These are phyloP conservation scores for Tinamus guttatus DNA, from an alignment of 2,113 vertebrate genomes.

Conservation along the genomic window DNA sequence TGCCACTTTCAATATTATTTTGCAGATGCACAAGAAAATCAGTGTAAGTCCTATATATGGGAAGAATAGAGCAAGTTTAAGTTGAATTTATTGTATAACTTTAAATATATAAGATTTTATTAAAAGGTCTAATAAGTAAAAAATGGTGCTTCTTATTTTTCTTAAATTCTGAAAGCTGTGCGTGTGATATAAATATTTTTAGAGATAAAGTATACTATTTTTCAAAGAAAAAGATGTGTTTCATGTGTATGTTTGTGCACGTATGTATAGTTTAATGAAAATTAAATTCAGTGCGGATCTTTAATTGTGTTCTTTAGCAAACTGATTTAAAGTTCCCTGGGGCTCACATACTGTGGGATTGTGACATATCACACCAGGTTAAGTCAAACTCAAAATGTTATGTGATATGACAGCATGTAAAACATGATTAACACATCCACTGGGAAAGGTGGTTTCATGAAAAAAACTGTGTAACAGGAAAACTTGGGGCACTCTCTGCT, in stretches of 20 bases:
- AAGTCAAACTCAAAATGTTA: constrained; percentile 74
- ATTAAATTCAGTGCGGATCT: constrained; percentile 48
- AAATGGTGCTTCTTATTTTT: background rate
- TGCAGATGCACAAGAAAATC: background rate
- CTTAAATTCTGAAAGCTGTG: background rate
- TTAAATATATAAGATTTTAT: background rate
- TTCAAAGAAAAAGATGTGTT: background rate
- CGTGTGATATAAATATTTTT: constrained; percentile 10
- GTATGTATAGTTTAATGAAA: constrained; percentile 7
- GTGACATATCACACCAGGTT: constrained; percentile 78
- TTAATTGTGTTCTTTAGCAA: constrained; percentile 76
- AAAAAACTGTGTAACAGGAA: constrained; percentile 41
- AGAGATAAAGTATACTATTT: background rate
- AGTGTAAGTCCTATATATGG: background rate
- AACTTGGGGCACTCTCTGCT: background rate
- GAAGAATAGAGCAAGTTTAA: background rate
- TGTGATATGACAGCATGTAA: constrained; percentile 77
- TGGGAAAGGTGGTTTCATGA: constrained; percentile 55
- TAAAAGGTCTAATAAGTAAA: background rate
- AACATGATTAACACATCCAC: constrained; percentile 71
- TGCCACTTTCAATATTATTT: background rate
- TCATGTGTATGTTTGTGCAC: background rate
- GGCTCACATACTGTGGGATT: constrained; percentile 66
- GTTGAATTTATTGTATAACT: background rate
- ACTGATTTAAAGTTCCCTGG: constrained; percentile 75